These are phyloP conservation scores for Hydroisotoma schaefferi DNA, from an alignment of 2,888 invertebrate species.

Conservation along the genomic window DNA sequence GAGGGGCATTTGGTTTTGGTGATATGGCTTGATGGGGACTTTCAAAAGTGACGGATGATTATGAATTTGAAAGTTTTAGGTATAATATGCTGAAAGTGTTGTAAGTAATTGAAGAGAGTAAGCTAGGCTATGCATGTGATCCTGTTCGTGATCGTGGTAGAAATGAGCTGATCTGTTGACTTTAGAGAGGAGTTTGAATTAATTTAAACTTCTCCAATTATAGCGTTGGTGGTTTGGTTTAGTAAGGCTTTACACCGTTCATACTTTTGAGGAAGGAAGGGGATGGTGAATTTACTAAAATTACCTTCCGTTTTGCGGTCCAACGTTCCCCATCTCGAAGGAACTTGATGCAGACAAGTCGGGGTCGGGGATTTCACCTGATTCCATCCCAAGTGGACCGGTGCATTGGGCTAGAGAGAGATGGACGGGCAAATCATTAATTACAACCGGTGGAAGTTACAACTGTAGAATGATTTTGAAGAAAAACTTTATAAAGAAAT, in stretches of 20 bases:
- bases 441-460: neutral
- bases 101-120: no score
- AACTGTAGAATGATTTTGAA: neutral
- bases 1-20: neutral
- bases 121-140: no score
- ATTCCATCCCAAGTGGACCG: conserved; percentile 64
- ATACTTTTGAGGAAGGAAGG: neutral
- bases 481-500: neutral
- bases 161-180: neutral
- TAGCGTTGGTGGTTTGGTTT: no score
- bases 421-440: neutral
- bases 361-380: conserved; percentile 60
- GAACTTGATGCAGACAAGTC: conserved; percentile 64
- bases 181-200: no score
- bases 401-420: conserved; percentile 52
- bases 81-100: no score
- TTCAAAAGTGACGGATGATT: no score
- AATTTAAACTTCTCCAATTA: no score
- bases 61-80: no score
- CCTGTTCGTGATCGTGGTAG: neutral
- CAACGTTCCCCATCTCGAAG: conserved; percentile 63
- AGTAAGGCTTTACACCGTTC: no score
- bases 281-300: no score
- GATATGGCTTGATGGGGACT: no score
- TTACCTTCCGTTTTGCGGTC: conserved; percentile 65